These are phyloP conservation scores for Griposia aprilina DNA, from an alignment of 2,888 invertebrate species.

Conservation along the genomic window DNA sequence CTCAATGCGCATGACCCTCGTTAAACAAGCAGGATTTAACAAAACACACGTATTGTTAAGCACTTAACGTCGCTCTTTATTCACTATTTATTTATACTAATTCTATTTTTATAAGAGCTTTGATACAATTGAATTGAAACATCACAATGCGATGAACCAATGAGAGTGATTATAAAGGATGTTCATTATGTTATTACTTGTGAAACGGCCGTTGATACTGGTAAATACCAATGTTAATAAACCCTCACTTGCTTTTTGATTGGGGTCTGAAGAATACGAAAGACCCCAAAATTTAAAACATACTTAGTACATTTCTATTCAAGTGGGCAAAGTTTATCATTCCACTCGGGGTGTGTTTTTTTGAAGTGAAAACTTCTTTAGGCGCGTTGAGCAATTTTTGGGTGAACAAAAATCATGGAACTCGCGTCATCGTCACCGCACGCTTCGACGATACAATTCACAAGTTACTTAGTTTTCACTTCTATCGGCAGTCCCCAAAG, in stretches of 20 bases:
- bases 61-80: constrained; percentile 85
- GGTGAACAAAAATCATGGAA: too few relatives aligned
- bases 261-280: too few relatives aligned
- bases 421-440: too few relatives aligned
- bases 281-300: too few relatives aligned
- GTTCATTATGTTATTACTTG: constrained; percentile 54
- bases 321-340: neutral
- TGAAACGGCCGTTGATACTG: constrained; percentile 36
- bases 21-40: constrained; percentile 66
- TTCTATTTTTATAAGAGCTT: constrained; percentile 83
- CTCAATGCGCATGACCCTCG: constrained; percentile 36
- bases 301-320: neutral
- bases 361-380: too few relatives aligned
- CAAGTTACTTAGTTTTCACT: too few relatives aligned
- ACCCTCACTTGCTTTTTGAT: neutral
- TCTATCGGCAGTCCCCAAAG: too few relatives aligned
- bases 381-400: too few relatives aligned
- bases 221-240: constrained; percentile 8
- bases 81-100: constrained; percentile 86
- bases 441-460: too few relatives aligned
- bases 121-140: constrained; percentile 75
- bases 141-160: constrained; percentile 62
- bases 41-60: constrained; percentile 81
- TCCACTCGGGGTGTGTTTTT: too few relatives aligned
- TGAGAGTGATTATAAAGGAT: constrained; percentile 41